Base-by-base conservation (phyloP, 2,888 invertebrate genomes). In the Dastarcus helophoroides region DNA sequence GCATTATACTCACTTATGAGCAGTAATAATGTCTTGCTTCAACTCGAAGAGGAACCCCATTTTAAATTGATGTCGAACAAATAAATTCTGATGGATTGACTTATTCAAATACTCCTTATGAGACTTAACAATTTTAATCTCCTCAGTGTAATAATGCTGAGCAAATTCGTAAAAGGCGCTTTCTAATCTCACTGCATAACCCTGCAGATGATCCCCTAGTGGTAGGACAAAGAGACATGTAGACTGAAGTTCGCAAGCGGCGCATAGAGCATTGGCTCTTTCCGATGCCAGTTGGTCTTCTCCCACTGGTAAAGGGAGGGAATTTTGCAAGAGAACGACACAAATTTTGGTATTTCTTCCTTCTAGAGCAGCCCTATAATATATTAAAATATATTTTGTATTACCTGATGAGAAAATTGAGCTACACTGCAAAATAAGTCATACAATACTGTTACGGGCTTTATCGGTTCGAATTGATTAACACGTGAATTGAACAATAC, bases 1-100 rank as follows among this genome's bases (percentile, higher is more conserved):
- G 7, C 15, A 19, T 11, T 29, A 23, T 26, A 46, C 59, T 59
- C 61, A 77, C 72, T 84, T 86, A 47, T 86, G 76, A 8, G 93
- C 89, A 1, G 81, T 78, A 51, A 76, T 78, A 43, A 76, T 69
- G 55, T 95, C 97, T 56, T 93, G 90, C 48, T 85, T 82, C 39
- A 98, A 63, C 64, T 98, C 98, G 52, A 86, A 85, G 30, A 93
- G 75, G 64, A 93, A 95, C 1, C 85, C 98, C 58, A 95, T 76
- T 65, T 98, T 99, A 56, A 94, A 95, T 54, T 94, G 89, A 64
- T 97, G 95, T 16, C 98, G 67, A 14, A 97, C 90, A 67, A 85
- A 86, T 30, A 98, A 69, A 48, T 85, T 81, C 58, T 86, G 88
- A 62, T 95, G 94, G 11, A 82, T 80, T 7, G 81, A 83, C 63